Base-by-base conservation (phyloP, 2,797 vertebrate genomes). In the Falco columbarius region DNA sequence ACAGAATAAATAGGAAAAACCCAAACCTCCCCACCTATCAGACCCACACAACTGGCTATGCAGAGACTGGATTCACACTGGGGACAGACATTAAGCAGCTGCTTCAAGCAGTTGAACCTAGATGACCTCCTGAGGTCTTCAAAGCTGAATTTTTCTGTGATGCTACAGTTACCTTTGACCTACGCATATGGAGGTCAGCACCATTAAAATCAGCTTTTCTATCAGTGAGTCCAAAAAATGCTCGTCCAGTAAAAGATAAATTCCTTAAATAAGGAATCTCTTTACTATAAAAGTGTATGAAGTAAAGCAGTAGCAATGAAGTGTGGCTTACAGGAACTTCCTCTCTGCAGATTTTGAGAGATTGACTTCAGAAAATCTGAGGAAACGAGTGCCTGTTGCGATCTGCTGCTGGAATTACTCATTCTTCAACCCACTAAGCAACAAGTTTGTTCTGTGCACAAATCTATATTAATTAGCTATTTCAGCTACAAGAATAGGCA, bases 21-120 rank as follows among this genome's bases (percentile, higher is more conserved):
- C 1, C 17, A 75, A 30, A 14, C 9, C 13, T 36, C 13, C 4
- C 5, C 1, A 0, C 14, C 34, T 68, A 32, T 23, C 34, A n/a
- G 19, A 38, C 7, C 24, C 36, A 68, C 13, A 3, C 17, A 75
- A 86, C 27, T n/a, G n/a, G 8, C 44, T 72, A 29, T 38, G 46
- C 36, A 80, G 18, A 89, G 44, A 56, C 11, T 0, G 0, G 42
- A 76, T 70, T 72, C 42, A 42, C n/a, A 55, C 24, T 52, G 5
- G 1, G 27, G 63, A 59, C 9, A 66, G 51, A 66, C 23, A 85
- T 23, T 18, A 62, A 70, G 59, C 72, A 93, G 29, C 24, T 51
- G 42, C 68, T 75, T 20, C 54, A 66, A 89, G 34, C n/a, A 76
- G 7, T 23, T 85, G 42, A 89, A 87, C 71, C 51, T 11, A 68